A percentile compares a stretch with the other conserved stretches of the same genome.
phyloP scores from a whole-genome alignment of 2,113 vertebrate genomes.

The Beaufortia kweichowensis region DNA sequence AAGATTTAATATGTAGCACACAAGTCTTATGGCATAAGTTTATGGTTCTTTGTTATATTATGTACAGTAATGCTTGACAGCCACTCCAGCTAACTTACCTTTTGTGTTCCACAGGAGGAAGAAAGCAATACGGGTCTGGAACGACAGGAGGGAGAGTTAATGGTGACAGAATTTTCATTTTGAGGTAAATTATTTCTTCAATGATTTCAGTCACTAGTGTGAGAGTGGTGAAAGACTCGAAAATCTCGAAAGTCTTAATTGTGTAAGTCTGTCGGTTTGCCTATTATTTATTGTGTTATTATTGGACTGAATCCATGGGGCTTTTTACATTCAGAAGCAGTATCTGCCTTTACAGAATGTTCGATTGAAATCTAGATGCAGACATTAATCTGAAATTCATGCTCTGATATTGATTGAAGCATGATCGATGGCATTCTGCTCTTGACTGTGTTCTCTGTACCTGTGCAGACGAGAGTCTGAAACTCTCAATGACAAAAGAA shows the following conservation, averaged over 20 bases:
- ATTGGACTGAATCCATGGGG: constrained; percentile 20
- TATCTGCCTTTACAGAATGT: constrained; percentile 5
- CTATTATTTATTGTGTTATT: constrained; percentile 5
- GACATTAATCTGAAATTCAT: constrained; percentile 42
- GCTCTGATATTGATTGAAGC: constrained; percentile 29
- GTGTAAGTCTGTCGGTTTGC: background rate
- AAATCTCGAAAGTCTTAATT: background rate
- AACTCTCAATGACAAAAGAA: constrained; percentile 6
- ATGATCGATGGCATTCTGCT: constrained; percentile 6
- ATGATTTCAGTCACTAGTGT: background rate
- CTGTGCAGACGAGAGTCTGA: constrained; percentile 27
- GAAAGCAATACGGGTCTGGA: background rate
- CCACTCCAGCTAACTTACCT: background rate
- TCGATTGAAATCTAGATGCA: constrained; percentile 25
- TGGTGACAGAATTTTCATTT: background rate
- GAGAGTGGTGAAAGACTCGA: background rate
- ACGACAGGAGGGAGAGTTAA: background rate
- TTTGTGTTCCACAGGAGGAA: background rate
- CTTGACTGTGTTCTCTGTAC: constrained; percentile 11
- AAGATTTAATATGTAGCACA: no score
- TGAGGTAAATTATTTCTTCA: background rate
- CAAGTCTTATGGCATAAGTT: no score
- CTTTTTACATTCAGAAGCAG: constrained; percentile 30
- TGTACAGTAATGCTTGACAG: no score
- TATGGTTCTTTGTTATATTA: no score